These are phyloP conservation scores for Clarias macrocephalus DNA, from an alignment of 2,113 vertebrate genomes.

Conservation along the genomic window DNA sequence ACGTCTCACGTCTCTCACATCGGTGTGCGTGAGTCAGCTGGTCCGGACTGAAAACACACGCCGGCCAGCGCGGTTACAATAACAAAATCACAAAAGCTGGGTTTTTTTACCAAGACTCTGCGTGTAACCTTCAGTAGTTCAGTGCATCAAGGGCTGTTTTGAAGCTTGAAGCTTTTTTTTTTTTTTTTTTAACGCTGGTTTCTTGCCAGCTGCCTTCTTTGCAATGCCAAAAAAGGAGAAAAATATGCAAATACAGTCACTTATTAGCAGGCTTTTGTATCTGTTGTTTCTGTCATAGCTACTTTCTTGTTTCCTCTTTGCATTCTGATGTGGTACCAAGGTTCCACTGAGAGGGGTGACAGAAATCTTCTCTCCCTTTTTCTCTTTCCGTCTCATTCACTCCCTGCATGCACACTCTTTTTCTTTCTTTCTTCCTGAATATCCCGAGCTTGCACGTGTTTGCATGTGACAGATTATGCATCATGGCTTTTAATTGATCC, in stretches of 20 bases:
- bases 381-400: conserved; percentile 10
- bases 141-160: conserved; percentile 16
- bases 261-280: conserved; percentile 43
- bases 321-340: conserved; percentile 49
- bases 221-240: conserved; percentile 9
- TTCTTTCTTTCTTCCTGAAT: conserved; percentile 53
- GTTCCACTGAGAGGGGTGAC: conserved; percentile 36
- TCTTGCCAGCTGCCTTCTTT: conserved; percentile 3
- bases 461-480: conserved; percentile 64
- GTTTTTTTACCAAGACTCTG: background rate
- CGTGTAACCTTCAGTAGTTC: background rate
- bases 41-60: conserved; percentile 7
- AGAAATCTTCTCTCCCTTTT: conserved; percentile 7
- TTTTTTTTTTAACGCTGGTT: conserved; percentile 10
- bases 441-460: conserved; percentile 44
- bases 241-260: conserved; percentile 47
- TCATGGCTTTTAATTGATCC: conserved; percentile 76
- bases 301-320: conserved; percentile 39
- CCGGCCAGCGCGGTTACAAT: background rate
- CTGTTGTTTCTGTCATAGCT: conserved; percentile 41
- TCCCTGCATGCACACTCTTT: background rate
- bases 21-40: background rate
- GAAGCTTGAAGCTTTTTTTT: conserved; percentile 12
- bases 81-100: conserved; percentile 11
- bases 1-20: conserved; percentile 25